phyloP scores from a whole-genome alignment of 2,797 vertebrate genomes.

The Philypnodon macrostomus region DNA sequence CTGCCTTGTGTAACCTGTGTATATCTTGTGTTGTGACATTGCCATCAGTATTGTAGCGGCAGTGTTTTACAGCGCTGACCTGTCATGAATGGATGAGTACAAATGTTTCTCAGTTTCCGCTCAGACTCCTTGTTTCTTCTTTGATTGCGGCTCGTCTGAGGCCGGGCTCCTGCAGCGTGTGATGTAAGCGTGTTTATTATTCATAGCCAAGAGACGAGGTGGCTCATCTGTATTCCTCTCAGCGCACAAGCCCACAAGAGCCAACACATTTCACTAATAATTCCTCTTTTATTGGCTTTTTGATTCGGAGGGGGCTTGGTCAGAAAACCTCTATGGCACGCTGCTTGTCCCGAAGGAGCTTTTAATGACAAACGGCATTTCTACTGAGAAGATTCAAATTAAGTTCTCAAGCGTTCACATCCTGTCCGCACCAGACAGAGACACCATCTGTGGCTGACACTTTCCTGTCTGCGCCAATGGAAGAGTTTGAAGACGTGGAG shows the following conservation, averaged over 20 bases:
- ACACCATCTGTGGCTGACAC: conserved; percentile 7
- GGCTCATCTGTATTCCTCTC: conserved; percentile 49
- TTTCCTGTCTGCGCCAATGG: background rate
- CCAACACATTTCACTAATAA: conserved; percentile 23
- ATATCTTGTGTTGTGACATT: background rate
- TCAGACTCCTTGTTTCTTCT: conserved; percentile 6
- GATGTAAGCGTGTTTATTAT: conserved; percentile 57
- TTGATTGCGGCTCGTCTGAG: conserved; percentile 30
- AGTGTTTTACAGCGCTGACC: background rate
- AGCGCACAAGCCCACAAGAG: conserved; percentile 18
- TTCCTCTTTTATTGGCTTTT: conserved; percentile 12
- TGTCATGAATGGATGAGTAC: conserved; percentile 3
- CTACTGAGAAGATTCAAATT: background rate
- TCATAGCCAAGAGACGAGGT: too few species aligned
- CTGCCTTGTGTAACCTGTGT: background rate
- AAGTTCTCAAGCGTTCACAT: background rate
- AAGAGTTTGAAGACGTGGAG: background rate
- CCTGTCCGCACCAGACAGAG: background rate
- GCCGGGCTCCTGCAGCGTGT: conserved; percentile 25
- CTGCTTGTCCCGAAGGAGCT: background rate
- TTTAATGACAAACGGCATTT: background rate
- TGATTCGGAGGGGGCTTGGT: conserved; percentile 2
- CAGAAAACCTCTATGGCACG: background rate
- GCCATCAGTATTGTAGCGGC: background rate
- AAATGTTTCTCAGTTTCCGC: conserved; percentile 9